phyloP scores from a whole-genome alignment of 2,113 vertebrate genomes.

The Leucopternis melanops region DNA sequence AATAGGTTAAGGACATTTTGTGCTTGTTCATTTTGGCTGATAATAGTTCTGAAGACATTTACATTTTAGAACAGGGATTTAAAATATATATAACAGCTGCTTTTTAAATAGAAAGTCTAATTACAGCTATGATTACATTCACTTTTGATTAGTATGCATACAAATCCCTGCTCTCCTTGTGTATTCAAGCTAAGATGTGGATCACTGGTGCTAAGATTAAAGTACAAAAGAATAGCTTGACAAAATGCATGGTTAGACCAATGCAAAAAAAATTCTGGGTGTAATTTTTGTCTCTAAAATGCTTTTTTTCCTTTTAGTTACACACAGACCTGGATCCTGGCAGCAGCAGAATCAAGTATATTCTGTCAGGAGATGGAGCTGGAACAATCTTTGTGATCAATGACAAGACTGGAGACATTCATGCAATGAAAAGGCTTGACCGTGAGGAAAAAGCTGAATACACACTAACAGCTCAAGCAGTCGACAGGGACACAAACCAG shows the following conservation, averaged over 20 bases:
- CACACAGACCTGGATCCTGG: slow-evolving; percentile 96
- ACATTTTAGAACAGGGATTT: background rate
- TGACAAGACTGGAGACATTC: slow-evolving; percentile 94
- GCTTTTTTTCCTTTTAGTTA: slow-evolving; percentile 73
- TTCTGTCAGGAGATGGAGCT: slow-evolving; percentile 92
- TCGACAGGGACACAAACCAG: slow-evolving; percentile 87
- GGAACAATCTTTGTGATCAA: slow-evolving; percentile 99
- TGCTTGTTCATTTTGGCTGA: background rate
- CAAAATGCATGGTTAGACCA: background rate
- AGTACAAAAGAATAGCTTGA: background rate
- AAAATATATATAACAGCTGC: slow-evolving; percentile 29
- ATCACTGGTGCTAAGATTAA: background rate
- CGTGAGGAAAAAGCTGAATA: slow-evolving; percentile 98
- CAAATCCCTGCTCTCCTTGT: background rate
- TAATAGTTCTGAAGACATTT: slow-evolving; percentile 11
- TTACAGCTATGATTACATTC: slow-evolving; percentile 44
- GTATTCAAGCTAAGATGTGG: background rate
- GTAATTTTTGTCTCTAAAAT: slow-evolving; percentile 1
- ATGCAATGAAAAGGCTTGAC: slow-evolving; percentile 98
- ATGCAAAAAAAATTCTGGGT: background rate
- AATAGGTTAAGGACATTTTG: background rate
- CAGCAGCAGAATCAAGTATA: slow-evolving; percentile 90
- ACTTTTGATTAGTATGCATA: slow-evolving; percentile 31
- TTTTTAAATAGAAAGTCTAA: slow-evolving; percentile 54
- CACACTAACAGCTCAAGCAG: slow-evolving; percentile 91